A percentile compares a stretch with the other conserved stretches of the same genome.
phyloP scores from a whole-genome alignment of 2,113 vertebrate species.

The Trinectes maculatus region DNA sequence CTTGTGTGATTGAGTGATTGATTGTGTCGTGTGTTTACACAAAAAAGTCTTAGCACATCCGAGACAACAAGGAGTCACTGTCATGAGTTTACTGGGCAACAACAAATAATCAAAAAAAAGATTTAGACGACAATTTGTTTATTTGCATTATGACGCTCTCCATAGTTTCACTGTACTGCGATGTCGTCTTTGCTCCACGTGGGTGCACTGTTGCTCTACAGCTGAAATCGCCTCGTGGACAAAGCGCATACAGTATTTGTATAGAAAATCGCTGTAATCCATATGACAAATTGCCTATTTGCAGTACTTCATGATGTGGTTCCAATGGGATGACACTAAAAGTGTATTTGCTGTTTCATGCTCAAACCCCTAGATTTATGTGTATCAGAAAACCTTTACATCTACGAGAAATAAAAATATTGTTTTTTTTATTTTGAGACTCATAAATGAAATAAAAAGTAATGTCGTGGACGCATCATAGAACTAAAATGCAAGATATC shows the following conservation, averaged over 20 bases:
- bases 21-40: no score
- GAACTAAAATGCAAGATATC: no score
- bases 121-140: no score
- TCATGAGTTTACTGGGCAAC: no score
- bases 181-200: conserved; percentile 29
- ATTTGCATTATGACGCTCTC: not conserved
- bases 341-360: not conserved
- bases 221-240: not conserved
- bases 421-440: not conserved
- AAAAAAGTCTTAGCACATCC: no score
- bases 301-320: not conserved
- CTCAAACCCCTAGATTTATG: not conserved
- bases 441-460: not conserved
- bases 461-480: not conserved
- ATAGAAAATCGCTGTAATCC: not conserved
- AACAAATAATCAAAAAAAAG: no score
- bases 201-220: conserved; percentile 46
- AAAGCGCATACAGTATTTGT: no score
- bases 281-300: not conserved
- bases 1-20: no score
- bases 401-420: no score
- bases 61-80: no score
- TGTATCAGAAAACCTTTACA: not conserved
- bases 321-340: not conserved
- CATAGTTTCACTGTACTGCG: not conserved